Conservation (phyloP, 1,140 invertebrate species). For the Sycophaga agraensis region DNA sequence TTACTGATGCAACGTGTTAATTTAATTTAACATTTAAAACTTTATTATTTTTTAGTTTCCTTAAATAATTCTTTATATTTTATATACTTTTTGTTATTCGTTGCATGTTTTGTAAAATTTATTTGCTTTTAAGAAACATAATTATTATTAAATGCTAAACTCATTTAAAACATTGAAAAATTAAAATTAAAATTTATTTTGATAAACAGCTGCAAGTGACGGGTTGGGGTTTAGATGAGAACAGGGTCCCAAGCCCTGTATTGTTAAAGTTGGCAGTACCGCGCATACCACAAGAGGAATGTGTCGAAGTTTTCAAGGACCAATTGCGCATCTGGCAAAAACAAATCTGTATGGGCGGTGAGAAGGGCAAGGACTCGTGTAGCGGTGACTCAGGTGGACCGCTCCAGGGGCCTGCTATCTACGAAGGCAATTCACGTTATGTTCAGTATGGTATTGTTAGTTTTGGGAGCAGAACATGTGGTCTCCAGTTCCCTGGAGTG, state of each 20-base stretch:
- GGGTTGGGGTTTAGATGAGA: conserved; percentile 65
- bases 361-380: conserved; percentile 52
- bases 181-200: too few relatives aligned
- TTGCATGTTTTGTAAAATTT: too few relatives aligned
- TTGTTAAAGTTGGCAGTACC: conserved; percentile 60
- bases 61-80: too few relatives aligned
- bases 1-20: too few relatives aligned
- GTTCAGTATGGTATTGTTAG: conserved; percentile 61
- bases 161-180: too few relatives aligned
- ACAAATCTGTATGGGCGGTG: conserved; percentile 66
- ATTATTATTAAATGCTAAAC: too few relatives aligned
- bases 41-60: too few relatives aligned
- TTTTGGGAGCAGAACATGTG: conserved; percentile 57
- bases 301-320: conserved; percentile 51
- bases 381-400: conserved; percentile 60
- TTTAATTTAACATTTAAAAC: not conserved
- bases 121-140: too few relatives aligned
- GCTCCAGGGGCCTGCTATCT: conserved; percentile 41
- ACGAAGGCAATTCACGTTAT: conserved; percentile 42
- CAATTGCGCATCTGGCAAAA: conserved; percentile 47
- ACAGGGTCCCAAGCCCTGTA: conserved; percentile 47
- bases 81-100: too few relatives aligned
- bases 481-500: conserved; percentile 61
- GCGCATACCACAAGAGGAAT: conserved; percentile 51
- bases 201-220: conserved; percentile 53